A percentile compares a stretch with the other conserved stretches of the same genome.
Evolutionary conservation across 2,888 invertebrate genomes (phyloP).

Genomic region (Clitarchus hookeri): DNA sequence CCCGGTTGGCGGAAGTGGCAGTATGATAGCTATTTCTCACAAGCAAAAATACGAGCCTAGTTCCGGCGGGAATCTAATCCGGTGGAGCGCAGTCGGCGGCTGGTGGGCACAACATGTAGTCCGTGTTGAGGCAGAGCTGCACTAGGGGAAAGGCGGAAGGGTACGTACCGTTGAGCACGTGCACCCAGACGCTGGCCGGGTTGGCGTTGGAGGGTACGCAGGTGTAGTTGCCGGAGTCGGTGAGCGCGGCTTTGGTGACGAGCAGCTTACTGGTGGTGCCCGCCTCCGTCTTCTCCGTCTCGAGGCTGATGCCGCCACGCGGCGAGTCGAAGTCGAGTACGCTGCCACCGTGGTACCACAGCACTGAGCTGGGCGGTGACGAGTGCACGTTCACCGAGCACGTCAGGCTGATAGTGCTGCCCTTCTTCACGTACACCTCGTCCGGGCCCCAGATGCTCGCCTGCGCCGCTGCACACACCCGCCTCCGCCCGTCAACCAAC

Average conservation of each 20-base stretch:
- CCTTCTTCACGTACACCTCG: slow-evolving; percentile 87
- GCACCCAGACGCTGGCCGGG: slow-evolving; percentile 80
- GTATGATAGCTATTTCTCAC: no score
- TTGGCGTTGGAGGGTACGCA: slow-evolving; percentile 85
- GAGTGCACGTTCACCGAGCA: slow-evolving; percentile 89
- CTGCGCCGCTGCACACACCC: slow-evolving; percentile 74
- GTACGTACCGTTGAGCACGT: slow-evolving; percentile 78
- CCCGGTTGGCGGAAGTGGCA: no score
- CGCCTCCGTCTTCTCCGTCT: slow-evolving; percentile 81
- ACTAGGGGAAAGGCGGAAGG: no score
- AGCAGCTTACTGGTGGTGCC: slow-evolving; percentile 82
- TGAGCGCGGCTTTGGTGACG: slow-evolving; percentile 81
- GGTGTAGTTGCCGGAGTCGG: slow-evolving; percentile 86
- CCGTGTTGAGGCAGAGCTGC: no score
- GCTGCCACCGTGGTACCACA: slow-evolving; percentile 83
- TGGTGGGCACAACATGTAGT: no score
- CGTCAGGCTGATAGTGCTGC: slow-evolving; percentile 86
- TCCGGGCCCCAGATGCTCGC: slow-evolving; percentile 84
- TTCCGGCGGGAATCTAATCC: no score
- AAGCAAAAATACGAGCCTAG: no score
- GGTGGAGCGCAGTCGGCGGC: no score
- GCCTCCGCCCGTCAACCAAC: no score
- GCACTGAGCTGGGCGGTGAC: slow-evolving; percentile 74
- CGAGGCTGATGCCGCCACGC: slow-evolving; percentile 83
- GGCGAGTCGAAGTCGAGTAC: slow-evolving; percentile 83